A percentile compares a stretch with the other conserved stretches of the same genome.
Conservation (phyloP, 2,888 invertebrate genomes). For the Mythimna ferrago region DNA sequence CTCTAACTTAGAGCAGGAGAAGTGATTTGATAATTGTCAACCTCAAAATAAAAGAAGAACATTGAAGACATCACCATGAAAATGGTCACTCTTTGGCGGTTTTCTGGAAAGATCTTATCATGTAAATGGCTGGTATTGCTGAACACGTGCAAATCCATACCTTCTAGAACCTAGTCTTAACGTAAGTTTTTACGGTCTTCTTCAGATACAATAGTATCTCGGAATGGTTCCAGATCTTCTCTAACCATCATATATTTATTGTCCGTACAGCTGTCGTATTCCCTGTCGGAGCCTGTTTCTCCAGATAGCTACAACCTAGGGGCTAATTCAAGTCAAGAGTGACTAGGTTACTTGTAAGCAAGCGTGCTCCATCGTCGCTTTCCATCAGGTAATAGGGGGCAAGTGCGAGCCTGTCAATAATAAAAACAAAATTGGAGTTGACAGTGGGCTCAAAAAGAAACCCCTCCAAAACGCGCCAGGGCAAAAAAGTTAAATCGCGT, state of each 20-base stretch:
- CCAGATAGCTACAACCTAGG: no score
- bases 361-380: no score
- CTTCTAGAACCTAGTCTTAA: background rate
- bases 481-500: no score
- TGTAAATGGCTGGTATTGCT: background rate
- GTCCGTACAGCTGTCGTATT: no score
- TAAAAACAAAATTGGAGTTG: background rate
- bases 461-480: background rate
- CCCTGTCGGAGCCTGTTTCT: no score
- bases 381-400: no score
- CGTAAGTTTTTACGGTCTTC: background rate
- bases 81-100: background rate
- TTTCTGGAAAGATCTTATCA: background rate
- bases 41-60: background rate
- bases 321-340: no score
- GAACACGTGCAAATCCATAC: background rate
- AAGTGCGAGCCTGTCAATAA: no score
- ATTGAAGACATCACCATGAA: background rate
- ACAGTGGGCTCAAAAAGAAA: background rate
- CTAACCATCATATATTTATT: background rate
- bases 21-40: background rate
- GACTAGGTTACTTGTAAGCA: no score
- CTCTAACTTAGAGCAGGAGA: background rate
- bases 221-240: conserved; percentile 1
- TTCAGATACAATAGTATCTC: conserved; percentile 5